These are phyloP conservation scores for Tetramorium parvispinum DNA, from an alignment of 1,140 invertebrate species.

Conservation along the genomic window DNA sequence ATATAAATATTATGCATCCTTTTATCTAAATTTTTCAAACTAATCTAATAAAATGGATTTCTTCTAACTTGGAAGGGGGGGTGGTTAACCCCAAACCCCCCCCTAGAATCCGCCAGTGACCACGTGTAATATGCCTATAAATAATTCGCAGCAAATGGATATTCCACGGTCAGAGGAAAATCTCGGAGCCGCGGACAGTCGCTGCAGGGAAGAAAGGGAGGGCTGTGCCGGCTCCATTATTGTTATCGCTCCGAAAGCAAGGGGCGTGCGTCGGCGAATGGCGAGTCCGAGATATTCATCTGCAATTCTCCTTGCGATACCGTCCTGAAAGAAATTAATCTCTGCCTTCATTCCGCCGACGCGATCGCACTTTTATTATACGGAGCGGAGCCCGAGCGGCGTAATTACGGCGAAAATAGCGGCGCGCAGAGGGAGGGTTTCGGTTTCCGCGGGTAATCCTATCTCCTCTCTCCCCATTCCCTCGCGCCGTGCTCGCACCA, in stretches of 20 bases:
- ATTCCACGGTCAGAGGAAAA: neutral
- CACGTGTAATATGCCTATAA: slow-evolving; percentile 3
- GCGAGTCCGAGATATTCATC: slow-evolving; percentile 41
- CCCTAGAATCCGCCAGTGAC: too few relatives aligned
- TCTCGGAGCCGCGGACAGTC: neutral
- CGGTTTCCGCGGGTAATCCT: neutral
- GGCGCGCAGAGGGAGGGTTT: neutral
- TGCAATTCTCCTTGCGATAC: slow-evolving; percentile 30
- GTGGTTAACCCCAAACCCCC: too few relatives aligned
- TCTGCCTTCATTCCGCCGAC: slow-evolving; percentile 19
- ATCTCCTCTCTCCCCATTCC: neutral
- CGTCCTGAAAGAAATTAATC: slow-evolving; percentile 50
- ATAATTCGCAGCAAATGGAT: slow-evolving; percentile 4
- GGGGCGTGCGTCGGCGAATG: slow-evolving; percentile 1
- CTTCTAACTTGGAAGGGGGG: too few relatives aligned
- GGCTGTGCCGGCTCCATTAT: neutral
- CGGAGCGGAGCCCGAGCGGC: neutral
- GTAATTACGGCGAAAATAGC: slow-evolving; percentile 57
- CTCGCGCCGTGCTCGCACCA: neutral
- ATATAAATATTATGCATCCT: too few relatives aligned
- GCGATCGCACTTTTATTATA: slow-evolving; percentile 48
- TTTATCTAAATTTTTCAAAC: too few relatives aligned
- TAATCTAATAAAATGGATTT: too few relatives aligned
- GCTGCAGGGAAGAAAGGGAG: neutral
- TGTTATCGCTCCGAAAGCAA: slow-evolving; percentile 15